Evolutionary conservation across 2,888 invertebrate genomes (phyloP).

Genomic region (Athalia rosae): DNA sequence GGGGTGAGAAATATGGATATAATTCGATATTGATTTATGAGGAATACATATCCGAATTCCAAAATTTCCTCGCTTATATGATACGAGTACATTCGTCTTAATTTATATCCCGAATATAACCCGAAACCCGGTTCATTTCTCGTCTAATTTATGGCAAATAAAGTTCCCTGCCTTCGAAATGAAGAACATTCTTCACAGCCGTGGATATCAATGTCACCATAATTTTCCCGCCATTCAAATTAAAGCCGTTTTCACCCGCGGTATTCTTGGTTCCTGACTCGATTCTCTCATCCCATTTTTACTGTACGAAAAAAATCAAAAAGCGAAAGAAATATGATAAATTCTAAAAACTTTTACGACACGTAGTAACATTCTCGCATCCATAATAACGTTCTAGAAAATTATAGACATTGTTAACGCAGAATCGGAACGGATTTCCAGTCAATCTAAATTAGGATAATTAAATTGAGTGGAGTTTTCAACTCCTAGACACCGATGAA

Average conservation of each 20-base stretch:
- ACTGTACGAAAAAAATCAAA: background rate
- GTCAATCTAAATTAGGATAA: too few relatives aligned
- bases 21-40: background rate
- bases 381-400: too few relatives aligned
- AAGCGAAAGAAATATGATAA: background rate
- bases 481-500: too few relatives aligned
- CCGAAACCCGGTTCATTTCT: constrained; percentile 39
- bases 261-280: background rate
- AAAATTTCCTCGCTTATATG: constrained; percentile 27
- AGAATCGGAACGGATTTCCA: too few relatives aligned
- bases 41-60: constrained; percentile 29
- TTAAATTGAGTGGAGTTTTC: too few relatives aligned
- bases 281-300: constrained; percentile 21
- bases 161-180: constrained; percentile 47
- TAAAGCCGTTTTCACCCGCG: constrained; percentile 45
- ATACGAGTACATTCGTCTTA: constrained; percentile 34
- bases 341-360: background rate
- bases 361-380: background rate
- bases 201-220: constrained; percentile 50
- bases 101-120: constrained; percentile 33
- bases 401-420: too few relatives aligned
- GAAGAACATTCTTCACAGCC: constrained; percentile 51
- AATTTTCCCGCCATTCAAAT: constrained; percentile 52
- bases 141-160: constrained; percentile 51
- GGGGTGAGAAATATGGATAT: background rate